Conservation (phyloP, 2,797 vertebrate genomes). For the Enteromius radiatus region DNA sequence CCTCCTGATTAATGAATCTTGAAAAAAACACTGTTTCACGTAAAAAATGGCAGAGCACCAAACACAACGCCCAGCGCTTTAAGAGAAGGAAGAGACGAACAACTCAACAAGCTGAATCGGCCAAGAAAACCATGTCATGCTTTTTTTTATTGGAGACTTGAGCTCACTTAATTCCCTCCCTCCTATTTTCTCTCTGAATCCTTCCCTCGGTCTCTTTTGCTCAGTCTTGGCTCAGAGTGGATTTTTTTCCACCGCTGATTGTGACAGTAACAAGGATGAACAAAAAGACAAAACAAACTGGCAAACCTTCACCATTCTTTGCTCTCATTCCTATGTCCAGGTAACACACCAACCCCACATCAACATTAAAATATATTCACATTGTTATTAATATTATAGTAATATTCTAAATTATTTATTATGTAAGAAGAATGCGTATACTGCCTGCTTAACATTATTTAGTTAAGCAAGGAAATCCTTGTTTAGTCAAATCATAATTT, state of each 20-base stretch:
- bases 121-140: slow-evolving; percentile 48
- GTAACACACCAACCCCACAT: neutral
- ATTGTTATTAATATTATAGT: neutral
- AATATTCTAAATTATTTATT: neutral
- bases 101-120: slow-evolving; percentile 38
- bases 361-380: neutral
- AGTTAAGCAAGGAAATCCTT: neutral
- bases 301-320: slow-evolving; percentile 34
- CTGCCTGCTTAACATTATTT: neutral
- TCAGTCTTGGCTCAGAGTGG: slow-evolving; percentile 31
- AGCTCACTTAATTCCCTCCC: slow-evolving; percentile 19
- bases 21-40: slow-evolving; percentile 60
- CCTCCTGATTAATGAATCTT: slow-evolving; percentile 69
- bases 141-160: slow-evolving; percentile 43
- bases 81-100: slow-evolving; percentile 25
- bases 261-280: slow-evolving; percentile 68
- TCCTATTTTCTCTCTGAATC: slow-evolving; percentile 20
- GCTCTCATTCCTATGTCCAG: slow-evolving; percentile 1
- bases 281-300: slow-evolving; percentile 58
- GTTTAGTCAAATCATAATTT: too few species aligned
- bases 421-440: too few species aligned
- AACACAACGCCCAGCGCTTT: slow-evolving; percentile 34
- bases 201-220: slow-evolving; percentile 1
- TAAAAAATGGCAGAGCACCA: slow-evolving; percentile 47
- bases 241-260: slow-evolving; percentile 64